Conservation (phyloP, 2,113 vertebrate species). For the Halichoerus grypus region DNA sequence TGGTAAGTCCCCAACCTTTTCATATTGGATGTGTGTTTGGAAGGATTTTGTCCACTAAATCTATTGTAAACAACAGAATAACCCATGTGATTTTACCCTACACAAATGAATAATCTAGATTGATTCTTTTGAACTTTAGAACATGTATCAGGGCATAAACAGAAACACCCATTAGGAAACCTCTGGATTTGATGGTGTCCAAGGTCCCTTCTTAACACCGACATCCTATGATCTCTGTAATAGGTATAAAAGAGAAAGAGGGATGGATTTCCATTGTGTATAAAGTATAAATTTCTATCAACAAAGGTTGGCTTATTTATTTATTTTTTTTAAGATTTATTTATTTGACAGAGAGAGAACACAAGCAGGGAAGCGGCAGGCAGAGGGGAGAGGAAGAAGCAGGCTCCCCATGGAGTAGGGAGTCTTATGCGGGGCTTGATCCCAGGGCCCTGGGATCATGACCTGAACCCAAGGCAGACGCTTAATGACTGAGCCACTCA, state of each 20-base stretch:
- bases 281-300: not conserved
- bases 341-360: no score
- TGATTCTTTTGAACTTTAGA: not conserved
- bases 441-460: no score
- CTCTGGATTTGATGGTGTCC: not conserved
- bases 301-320: not conserved
- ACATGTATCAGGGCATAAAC: not conserved
- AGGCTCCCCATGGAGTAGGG: no score
- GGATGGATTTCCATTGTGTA: not conserved
- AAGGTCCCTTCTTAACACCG: not conserved
- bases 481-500: no score
- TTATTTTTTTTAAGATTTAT: no score
- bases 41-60: not conserved
- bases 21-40: not conserved
- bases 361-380: no score
- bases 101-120: not conserved
- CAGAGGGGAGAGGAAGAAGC: no score
- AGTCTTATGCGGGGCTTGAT: no score
- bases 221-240: not conserved
- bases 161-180: not conserved
- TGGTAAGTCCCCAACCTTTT: not conserved
- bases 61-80: not conserved
- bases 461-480: no score
- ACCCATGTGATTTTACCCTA: not conserved
- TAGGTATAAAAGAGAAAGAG: not conserved